Conservation (phyloP, 2,888 invertebrate genomes). For the Leucophenga maculata region DNA sequence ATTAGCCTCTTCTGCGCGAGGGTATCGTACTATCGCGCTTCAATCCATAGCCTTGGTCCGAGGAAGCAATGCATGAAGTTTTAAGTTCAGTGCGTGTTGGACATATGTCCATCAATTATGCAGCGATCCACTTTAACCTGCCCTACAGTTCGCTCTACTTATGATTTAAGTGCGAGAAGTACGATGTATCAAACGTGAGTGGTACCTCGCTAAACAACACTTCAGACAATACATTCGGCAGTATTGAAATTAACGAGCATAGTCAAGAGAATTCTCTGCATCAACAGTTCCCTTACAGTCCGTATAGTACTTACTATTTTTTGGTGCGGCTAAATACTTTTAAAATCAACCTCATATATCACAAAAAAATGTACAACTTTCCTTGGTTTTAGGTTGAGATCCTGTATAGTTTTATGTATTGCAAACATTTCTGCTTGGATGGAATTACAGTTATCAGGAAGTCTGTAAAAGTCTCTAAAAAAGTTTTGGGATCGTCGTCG, state of each 20-base stretch:
- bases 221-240: slow-evolving; percentile 70
- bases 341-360: no score
- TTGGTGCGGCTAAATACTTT: no score
- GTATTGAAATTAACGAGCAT: slow-evolving; percentile 72
- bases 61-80: slow-evolving; percentile 92
- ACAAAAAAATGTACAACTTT: no score
- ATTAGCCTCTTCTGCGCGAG: no score
- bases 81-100: slow-evolving; percentile 90
- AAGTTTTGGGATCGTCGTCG: no score
- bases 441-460: no score
- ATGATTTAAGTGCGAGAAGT: slow-evolving; percentile 89
- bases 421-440: no score
- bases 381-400: no score
- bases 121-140: slow-evolving; percentile 91
- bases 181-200: slow-evolving; percentile 74
- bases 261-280: slow-evolving; percentile 73
- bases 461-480: no score
- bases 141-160: slow-evolving; percentile 93
- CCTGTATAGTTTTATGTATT: no score
- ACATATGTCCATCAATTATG: slow-evolving; percentile 94
- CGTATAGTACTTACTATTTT: no score
- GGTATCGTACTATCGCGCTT: slow-evolving; percentile 91
- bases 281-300: slow-evolving; percentile 73
- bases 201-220: slow-evolving; percentile 68
- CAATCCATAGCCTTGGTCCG: slow-evolving; percentile 95